Base-by-base conservation (phyloP, 2,888 invertebrate genomes). In the Crocallis elinguaria region DNA sequence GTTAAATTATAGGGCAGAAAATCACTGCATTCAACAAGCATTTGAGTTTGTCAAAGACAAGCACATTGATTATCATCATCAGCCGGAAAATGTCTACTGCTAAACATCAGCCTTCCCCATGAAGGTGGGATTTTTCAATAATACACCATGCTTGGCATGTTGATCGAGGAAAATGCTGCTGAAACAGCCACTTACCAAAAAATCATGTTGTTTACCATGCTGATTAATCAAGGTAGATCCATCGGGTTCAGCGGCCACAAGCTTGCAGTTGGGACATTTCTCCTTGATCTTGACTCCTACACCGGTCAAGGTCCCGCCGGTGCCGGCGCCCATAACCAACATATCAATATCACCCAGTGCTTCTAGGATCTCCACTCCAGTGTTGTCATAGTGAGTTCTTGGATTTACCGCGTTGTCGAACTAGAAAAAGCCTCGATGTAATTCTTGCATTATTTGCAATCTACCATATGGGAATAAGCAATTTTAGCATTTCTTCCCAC, bases 401-500 rank as follows among this genome's bases (percentile, higher is more conserved):
- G 99, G 98, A 88, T 99, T 99, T 45, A 96, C 95, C 12, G 95
- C 86, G 88, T 98, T 98, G 3, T 95, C 94, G 80, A 98, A 98
- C 95, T 76, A 32, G 13, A 64, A 66, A 41, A 36, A 8, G 3
- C 9, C 3, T 2, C 8, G 9, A 14, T 9, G n/a, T n/a, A 3
- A 16, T 33, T 33, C 16, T 16, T n/a, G n/a, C 25, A 25, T 2
- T 25, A 25, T 8, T 9, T 25, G 7, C n/a, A n/a, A n/a, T n/a
- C n/a, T n/a, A n/a, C n/a, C n/a, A n/a, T n/a, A n/a, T n/a, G n/a
- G n/a, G n/a, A n/a, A n/a, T n/a, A n/a, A n/a, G n/a, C n/a, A n/a
- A n/a, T n/a, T n/a, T n/a, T n/a, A n/a, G n/a, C n/a, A n/a, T n/a
- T n/a, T n/a, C n/a, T n/a, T n/a, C n/a, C n/a, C n/a, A n/a, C n/a